phyloP scores from a whole-genome alignment of 2,888 invertebrate genomes.

The Troglohyphantes excavatus region DNA sequence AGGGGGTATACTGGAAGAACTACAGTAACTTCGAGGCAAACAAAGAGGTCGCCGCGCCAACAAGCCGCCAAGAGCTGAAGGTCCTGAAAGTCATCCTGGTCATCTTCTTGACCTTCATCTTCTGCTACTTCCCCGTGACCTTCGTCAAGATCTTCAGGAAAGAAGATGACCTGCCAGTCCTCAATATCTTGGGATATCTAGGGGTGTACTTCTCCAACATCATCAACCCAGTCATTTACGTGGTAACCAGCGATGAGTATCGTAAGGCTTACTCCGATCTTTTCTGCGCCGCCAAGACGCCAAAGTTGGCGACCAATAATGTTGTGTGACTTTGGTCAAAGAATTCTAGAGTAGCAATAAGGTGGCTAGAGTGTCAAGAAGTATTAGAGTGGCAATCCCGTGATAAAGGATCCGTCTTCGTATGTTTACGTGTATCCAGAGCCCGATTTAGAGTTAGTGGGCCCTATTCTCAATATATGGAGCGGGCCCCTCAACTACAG shows the following conservation, averaged over 20 bases:
- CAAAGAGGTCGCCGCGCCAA: background rate
- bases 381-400: too few relatives aligned
- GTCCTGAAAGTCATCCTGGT: constrained; percentile 89
- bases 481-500: too few relatives aligned
- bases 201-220: constrained; percentile 93
- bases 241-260: constrained; percentile 95
- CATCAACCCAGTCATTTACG: constrained; percentile 95
- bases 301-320: background rate
- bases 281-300: constrained; percentile 14
- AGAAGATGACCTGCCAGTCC: constrained; percentile 86
- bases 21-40: constrained; percentile 39
- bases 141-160: constrained; percentile 93
- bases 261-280: constrained; percentile 89
- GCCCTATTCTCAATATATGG: too few relatives aligned
- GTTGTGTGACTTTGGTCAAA: background rate
- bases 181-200: constrained; percentile 89
- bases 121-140: constrained; percentile 95
- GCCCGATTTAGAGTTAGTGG: too few relatives aligned
- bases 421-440: too few relatives aligned
- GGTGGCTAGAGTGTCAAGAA: too few relatives aligned
- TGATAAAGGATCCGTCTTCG: too few relatives aligned
- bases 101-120: constrained; percentile 93
- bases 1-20: constrained; percentile 12
- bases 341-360: too few relatives aligned
- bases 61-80: constrained; percentile 44